Evolutionary conservation across 2,797 vertebrate genomes (phyloP).

Genomic region (Acipenser transmontanus): DNA sequence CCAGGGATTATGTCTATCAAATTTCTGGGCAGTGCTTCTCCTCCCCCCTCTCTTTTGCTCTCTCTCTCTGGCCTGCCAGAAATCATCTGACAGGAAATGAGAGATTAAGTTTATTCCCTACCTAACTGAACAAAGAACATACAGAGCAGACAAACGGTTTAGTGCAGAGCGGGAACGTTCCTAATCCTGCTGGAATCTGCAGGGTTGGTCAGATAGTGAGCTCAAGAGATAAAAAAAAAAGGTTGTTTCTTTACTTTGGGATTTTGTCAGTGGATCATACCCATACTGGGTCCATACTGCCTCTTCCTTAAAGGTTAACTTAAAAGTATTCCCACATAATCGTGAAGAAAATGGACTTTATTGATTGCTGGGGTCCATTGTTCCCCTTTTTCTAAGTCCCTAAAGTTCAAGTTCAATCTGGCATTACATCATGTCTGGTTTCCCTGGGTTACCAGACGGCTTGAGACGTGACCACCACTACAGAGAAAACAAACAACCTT

Average conservation of each 20-base stretch:
- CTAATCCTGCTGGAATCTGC: constrained; percentile 61
- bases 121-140: constrained; percentile 89
- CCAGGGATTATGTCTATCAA: constrained; percentile 7
- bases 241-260: constrained; percentile 52
- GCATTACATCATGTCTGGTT: constrained; percentile 89
- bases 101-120: constrained; percentile 93
- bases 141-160: constrained; percentile 71
- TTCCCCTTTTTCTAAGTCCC: constrained; percentile 66
- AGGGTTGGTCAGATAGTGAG: constrained; percentile 49
- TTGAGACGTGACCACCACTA: constrained; percentile 78
- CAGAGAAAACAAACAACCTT: constrained; percentile 75
- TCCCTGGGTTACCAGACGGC: constrained; percentile 83
- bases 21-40: constrained; percentile 14
- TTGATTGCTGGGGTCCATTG: constrained; percentile 75
- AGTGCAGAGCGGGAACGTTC: constrained; percentile 62
- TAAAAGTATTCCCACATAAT: constrained; percentile 64
- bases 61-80: constrained; percentile 65
- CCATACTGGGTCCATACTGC: constrained; percentile 35
- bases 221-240: constrained; percentile 24
- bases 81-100: constrained; percentile 93
- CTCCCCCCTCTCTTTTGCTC: constrained; percentile 40
- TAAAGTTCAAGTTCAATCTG: constrained; percentile 81
- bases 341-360: constrained; percentile 74
- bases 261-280: constrained; percentile 55
- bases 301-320: constrained; percentile 62